A percentile compares a stretch with the other conserved stretches of the same genome.
Conservation (phyloP, 2,113 vertebrate genomes). For the Melospiza georgiana region DNA sequence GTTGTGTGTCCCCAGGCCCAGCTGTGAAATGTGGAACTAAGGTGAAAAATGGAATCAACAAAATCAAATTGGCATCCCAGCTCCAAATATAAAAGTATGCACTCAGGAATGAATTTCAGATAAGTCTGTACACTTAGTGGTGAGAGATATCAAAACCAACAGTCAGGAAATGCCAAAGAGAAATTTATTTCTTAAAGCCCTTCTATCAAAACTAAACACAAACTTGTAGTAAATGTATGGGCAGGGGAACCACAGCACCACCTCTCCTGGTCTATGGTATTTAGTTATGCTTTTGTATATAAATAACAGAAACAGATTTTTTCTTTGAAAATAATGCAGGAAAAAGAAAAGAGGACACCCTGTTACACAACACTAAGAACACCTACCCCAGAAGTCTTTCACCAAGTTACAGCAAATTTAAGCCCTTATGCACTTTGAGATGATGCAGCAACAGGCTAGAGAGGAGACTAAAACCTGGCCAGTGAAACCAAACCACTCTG, state of each 20-base stretch:
- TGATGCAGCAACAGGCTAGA: background rate
- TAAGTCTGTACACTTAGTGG: background rate
- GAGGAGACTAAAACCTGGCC: background rate
- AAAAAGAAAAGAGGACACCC: background rate
- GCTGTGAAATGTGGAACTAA: background rate
- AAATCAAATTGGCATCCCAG: background rate
- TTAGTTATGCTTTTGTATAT: background rate
- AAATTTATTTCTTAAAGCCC: background rate
- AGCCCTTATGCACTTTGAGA: background rate
- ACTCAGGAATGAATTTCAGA: background rate
- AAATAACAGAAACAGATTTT: background rate
- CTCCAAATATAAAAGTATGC: background rate
- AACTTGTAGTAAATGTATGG: background rate
- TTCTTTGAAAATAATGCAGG: background rate
- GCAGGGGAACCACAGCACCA: background rate
- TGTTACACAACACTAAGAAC: background rate
- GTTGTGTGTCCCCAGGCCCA: background rate
- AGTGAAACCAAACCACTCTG: background rate
- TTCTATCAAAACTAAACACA: background rate
- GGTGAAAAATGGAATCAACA: background rate
- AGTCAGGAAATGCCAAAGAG: background rate
- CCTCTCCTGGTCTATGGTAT: background rate
- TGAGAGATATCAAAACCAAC: background rate
- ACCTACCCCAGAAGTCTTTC: background rate
- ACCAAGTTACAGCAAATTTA: background rate